Percentiles rank a stretch among this genome's conserved stretches.
Conservation (phyloP, 2,888 invertebrate species). For the Brachyopa scutellaris region DNA sequence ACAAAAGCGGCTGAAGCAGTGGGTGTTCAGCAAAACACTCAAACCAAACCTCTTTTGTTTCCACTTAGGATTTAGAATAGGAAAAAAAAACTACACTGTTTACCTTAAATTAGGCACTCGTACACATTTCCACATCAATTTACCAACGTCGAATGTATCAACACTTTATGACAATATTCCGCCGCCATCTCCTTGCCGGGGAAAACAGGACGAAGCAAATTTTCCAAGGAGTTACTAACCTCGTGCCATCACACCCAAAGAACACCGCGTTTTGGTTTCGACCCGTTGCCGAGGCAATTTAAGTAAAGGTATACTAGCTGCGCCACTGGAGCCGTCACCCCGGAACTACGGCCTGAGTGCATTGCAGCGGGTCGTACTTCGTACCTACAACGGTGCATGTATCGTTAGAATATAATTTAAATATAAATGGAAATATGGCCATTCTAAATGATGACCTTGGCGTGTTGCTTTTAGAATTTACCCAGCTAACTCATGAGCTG, state of each 20-base stretch:
- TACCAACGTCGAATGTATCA: slow-evolving; percentile 32
- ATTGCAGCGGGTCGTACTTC: slow-evolving; percentile 38
- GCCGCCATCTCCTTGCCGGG: neutral
- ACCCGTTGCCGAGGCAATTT: slow-evolving; percentile 49
- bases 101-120: slow-evolving; percentile 43
- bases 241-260: slow-evolving; percentile 30
- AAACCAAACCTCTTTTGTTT: slow-evolving; percentile 28
- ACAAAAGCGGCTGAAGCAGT: neutral
- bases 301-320: too few species aligned
- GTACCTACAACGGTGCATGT: slow-evolving; percentile 17
- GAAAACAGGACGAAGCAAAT: neutral
- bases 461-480: slow-evolving; percentile 49
- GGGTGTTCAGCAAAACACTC: slow-evolving; percentile 5
- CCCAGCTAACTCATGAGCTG: neutral
- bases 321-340: slow-evolving; percentile 4
- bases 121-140: slow-evolving; percentile 36
- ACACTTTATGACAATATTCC: neutral
- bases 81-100: slow-evolving; percentile 30
- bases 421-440: slow-evolving; percentile 58
- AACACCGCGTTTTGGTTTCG: slow-evolving; percentile 50
- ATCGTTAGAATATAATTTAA: slow-evolving; percentile 3
- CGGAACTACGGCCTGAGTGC: slow-evolving; percentile 37
- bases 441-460: slow-evolving; percentile 66
- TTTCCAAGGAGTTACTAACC: slow-evolving; percentile 18
- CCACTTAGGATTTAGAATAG: slow-evolving; percentile 15